Evolutionary conservation across 2,888 invertebrate genomes (phyloP).

Genomic region (Clistopyga incitator): DNA sequence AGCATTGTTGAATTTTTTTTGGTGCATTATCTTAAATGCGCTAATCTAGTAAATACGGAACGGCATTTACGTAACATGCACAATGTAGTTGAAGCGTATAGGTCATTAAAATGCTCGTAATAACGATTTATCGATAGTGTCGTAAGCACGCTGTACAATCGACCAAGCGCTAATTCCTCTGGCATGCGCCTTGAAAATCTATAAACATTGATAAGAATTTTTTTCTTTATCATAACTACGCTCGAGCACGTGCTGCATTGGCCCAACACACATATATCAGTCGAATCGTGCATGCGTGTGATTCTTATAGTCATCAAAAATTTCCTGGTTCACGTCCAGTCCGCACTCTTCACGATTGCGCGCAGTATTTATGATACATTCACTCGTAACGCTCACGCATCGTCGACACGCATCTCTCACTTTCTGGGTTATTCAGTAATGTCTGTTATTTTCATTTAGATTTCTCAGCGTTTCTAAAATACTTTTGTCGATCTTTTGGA

Average conservation of each 20-base stretch:
- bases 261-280: neutral
- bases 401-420: constrained; percentile 68
- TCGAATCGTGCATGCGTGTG: neutral
- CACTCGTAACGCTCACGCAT: constrained; percentile 42
- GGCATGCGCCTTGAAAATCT: neutral
- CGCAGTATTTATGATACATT: constrained; percentile 23
- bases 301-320: neutral
- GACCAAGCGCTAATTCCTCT: neutral
- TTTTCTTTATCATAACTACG: neutral
- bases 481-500: no score
- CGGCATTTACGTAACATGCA: constrained; percentile 4
- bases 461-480: neutral
- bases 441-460: constrained; percentile 54
- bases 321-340: neutral
- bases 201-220: constrained; percentile 8
- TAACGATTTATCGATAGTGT: constrained; percentile 16
- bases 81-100: neutral
- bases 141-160: neutral
- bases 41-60: constrained; percentile 5
- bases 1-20: neutral
- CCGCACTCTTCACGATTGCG: neutral
- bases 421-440: constrained; percentile 69
- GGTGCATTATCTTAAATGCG: neutral
- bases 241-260: neutral
- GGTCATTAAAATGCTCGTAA: constrained; percentile 9